Evolutionary conservation across 1,140 invertebrate genomes (phyloP).

Genomic region (Lasaia peninsularis): DNA sequence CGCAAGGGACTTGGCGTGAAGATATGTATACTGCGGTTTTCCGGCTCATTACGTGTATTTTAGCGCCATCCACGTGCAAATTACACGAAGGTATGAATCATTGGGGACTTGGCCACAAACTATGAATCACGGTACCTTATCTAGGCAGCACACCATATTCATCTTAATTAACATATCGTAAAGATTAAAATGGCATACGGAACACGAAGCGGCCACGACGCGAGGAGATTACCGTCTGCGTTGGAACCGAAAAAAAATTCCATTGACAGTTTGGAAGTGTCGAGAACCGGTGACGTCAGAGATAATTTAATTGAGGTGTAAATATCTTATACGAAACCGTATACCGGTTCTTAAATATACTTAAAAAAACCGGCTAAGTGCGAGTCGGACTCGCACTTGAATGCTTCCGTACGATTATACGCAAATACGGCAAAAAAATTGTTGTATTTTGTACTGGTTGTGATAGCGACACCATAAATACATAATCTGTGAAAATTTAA

Average conservation of each 20-base stretch:
- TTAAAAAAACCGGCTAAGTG: no score
- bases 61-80: not conserved
- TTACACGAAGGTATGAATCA: conserved; percentile 20
- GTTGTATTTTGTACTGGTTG: no score
- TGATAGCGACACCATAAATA: no score
- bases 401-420: no score
- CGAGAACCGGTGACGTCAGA: not conserved
- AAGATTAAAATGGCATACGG: conserved; percentile 13
- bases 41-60: not conserved
- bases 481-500: no score
- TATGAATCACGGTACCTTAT: conserved; percentile 15
- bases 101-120: not conserved
- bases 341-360: not conserved
- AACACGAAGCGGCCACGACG: not conserved
- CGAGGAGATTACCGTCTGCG: conserved; percentile 11
- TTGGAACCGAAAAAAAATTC: not conserved
- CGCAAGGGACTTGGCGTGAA: no score
- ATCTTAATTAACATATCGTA: conserved; percentile 15
- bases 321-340: conserved; percentile 2
- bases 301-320: not conserved
- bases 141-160: conserved; percentile 11
- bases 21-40: not conserved
- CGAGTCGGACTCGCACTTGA: no score
- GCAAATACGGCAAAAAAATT: no score
- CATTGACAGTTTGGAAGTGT: not conserved